These are phyloP conservation scores for Antheraea pernyi DNA, from an alignment of 1,140 invertebrate species.

Conservation along the genomic window DNA sequence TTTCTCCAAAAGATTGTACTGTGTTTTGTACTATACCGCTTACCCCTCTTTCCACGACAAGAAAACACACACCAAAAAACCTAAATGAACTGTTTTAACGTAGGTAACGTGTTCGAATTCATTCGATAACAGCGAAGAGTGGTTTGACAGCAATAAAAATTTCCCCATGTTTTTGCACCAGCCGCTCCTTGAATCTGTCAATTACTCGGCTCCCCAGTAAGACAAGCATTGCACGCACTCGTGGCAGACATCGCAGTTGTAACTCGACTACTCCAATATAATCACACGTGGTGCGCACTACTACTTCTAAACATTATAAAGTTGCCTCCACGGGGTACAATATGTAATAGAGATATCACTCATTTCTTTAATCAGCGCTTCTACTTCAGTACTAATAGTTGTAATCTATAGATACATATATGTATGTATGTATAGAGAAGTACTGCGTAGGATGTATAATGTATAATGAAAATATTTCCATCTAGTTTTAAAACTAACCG, in stretches of 20 bases:
- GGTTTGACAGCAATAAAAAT: constrained; percentile 64
- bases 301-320: not conserved
- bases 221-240: constrained; percentile 49
- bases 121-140: constrained; percentile 31
- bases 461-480: too few species aligned
- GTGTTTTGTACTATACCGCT: too few species aligned
- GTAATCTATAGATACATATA: too few species aligned
- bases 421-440: too few species aligned
- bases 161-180: constrained; percentile 66
- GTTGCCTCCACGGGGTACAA: too few species aligned
- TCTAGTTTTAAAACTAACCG: too few species aligned
- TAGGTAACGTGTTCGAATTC: constrained; percentile 3
- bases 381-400: too few species aligned
- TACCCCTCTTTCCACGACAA: too few species aligned
- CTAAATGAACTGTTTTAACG: not conserved
- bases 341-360: constrained; percentile 14
- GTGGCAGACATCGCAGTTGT: constrained; percentile 19
- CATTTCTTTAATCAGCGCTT: too few species aligned
- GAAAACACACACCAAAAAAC: too few species aligned
- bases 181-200: constrained; percentile 62
- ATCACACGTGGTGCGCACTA: constrained; percentile 3
- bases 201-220: constrained; percentile 51
- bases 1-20: too few species aligned
- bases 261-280: constrained; percentile 24
- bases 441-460: too few species aligned